Percentiles rank a stretch among this genome's conserved stretches.
These are phyloP conservation scores for Epistrophe grossulariae DNA, from an alignment of 2,888 invertebrate genomes.

Conservation along the genomic window DNA sequence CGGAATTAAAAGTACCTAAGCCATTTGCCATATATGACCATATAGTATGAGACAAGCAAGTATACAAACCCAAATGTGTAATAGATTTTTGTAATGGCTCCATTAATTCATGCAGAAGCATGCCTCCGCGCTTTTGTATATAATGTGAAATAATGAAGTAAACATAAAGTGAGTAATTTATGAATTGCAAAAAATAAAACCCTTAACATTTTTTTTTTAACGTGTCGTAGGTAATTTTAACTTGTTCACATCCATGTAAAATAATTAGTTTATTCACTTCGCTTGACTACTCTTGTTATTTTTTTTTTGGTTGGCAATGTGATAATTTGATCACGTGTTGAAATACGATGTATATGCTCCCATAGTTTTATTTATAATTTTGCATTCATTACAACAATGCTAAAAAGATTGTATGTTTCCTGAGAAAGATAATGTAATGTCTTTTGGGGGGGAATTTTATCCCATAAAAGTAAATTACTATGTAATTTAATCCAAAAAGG, in stretches of 20 bases:
- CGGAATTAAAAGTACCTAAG: background rate
- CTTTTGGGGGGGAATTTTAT: slow-evolving; percentile 1
- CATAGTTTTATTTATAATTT: slow-evolving; percentile 13
- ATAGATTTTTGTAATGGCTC: slow-evolving; percentile 1
- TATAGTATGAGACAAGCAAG: background rate
- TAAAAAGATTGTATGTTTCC: slow-evolving; percentile 1
- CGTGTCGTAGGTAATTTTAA: background rate
- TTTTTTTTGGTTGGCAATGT: background rate
- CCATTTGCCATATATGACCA: background rate
- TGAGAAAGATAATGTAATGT: background rate
- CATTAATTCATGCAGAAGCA: background rate
- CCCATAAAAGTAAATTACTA: background rate
- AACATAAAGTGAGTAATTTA: background rate
- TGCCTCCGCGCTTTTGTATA: background rate
- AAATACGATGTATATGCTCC: slow-evolving; percentile 21
- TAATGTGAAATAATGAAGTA: background rate
- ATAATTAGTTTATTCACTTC: slow-evolving; percentile 12
- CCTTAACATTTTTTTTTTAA: background rate
- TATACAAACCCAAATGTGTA: background rate
- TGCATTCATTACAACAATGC: slow-evolving; percentile 16
- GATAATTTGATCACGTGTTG: slow-evolving; percentile 62
- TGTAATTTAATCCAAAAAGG: slow-evolving; percentile 15
- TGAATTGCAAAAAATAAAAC: slow-evolving; percentile 12
- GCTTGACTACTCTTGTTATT: background rate
- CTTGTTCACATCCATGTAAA: slow-evolving; percentile 7